These are phyloP conservation scores for Henricia sp. DNA, from an alignment of 53 echinoderm and acorn worm genomes.

Conservation along the genomic window DNA sequence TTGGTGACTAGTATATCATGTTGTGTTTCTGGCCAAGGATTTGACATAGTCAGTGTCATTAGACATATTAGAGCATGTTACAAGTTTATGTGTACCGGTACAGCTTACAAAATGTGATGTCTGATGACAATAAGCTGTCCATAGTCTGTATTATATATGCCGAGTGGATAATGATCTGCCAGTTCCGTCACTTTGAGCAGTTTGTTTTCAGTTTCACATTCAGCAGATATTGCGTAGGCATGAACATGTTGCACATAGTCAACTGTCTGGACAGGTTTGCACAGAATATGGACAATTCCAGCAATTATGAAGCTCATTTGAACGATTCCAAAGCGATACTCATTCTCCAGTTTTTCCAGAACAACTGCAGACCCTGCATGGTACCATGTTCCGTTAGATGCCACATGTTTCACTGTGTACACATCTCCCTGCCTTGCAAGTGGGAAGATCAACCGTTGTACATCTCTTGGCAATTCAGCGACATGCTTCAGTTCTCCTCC, in stretches of 20 bases:
- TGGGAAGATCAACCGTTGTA: slow-evolving; percentile 15
- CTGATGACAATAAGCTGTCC: background rate
- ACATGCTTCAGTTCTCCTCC: slow-evolving; percentile 36
- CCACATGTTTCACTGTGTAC: slow-evolving; percentile 36
- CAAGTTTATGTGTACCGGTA: background rate
- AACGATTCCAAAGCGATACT: background rate
- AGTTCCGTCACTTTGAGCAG: background rate
- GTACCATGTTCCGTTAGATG: slow-evolving; percentile 30
- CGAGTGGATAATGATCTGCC: slow-evolving; percentile 12
- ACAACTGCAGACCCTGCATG: slow-evolving; percentile 36
- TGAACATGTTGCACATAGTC: background rate
- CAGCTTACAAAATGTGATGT: slow-evolving; percentile 1
- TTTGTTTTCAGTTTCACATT: background rate
- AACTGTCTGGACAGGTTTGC: background rate
- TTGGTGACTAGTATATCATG: no score
- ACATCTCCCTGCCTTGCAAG: slow-evolving; percentile 34
- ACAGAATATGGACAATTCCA: slow-evolving; percentile 11
- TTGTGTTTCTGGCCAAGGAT: no score
- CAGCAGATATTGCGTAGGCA: slow-evolving; percentile 8
- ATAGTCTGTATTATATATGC: background rate
- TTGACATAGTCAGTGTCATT: no score
- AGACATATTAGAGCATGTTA: no score
- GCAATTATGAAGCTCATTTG: slow-evolving; percentile 27
- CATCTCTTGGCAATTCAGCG: background rate
- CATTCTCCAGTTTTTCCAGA: slow-evolving; percentile 7